Conservation (phyloP, 2,888 invertebrate genomes). For the Mactromeris polynyma region DNA sequence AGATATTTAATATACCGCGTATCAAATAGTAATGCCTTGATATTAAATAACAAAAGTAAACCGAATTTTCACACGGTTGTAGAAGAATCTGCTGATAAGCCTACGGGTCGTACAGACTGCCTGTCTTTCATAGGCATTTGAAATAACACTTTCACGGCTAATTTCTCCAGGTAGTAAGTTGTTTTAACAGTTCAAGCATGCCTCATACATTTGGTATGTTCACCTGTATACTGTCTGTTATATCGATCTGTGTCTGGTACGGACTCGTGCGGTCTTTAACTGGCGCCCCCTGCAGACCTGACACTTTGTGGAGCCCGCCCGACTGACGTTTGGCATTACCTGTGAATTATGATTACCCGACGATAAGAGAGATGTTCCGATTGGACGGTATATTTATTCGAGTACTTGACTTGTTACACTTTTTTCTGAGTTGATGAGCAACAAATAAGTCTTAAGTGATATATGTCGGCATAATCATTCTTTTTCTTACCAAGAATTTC, state of each 20-base stretch:
- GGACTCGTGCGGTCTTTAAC: not conserved
- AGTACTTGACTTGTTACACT: not conserved
- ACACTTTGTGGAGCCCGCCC: slow-evolving; percentile 23
- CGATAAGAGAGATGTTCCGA: not conserved
- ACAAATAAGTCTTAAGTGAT: not conserved
- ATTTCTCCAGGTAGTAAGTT: slow-evolving; percentile 32
- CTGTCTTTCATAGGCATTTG: slow-evolving; percentile 28
- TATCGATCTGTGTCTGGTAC: slow-evolving; percentile 26
- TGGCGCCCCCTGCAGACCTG: slow-evolving; percentile 23
- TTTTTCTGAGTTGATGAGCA: not conserved
- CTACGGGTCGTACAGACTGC: slow-evolving; percentile 21
- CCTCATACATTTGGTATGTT: not conserved
- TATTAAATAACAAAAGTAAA: not conserved
- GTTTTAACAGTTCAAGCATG: slow-evolving; percentile 14
- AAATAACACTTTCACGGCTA: slow-evolving; percentile 43
- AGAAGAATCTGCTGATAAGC: slow-evolving; percentile 2
- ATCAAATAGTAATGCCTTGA: too few relatives aligned
- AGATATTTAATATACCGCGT: too few relatives aligned
- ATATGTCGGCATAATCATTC: not conserved
- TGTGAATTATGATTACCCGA: not conserved
- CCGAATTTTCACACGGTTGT: slow-evolving; percentile 5
- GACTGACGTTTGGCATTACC: slow-evolving; percentile 13
- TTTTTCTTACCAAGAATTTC: not conserved
- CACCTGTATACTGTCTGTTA: slow-evolving; percentile 26
- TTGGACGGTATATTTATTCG: not conserved